phyloP scores from a whole-genome alignment of 2,888 invertebrate genomes.

The Sabellastarte sp. region DNA sequence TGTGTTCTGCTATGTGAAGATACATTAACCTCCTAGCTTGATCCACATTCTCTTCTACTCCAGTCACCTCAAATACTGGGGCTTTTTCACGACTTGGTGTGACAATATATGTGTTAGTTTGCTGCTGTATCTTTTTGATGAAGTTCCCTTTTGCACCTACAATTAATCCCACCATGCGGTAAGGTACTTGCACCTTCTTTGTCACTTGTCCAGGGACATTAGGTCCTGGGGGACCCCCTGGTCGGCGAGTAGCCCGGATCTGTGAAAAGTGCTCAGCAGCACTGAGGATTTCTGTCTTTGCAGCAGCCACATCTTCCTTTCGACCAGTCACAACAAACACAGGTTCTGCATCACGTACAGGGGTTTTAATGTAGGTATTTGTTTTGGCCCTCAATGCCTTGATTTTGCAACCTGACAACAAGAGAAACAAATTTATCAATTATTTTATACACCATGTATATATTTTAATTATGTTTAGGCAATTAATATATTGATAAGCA shows the following conservation, averaged over 20 bases:
- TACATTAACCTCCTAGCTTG: not conserved
- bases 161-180: conserved; percentile 96
- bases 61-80: conserved; percentile 82
- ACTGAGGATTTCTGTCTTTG: conserved; percentile 94
- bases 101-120: conserved; percentile 98
- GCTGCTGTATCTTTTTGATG: conserved; percentile 98
- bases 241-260: conserved; percentile 64
- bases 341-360: conserved; percentile 97
- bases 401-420: conserved; percentile 99
- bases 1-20: not conserved
- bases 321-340: conserved; percentile 99
- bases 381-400: conserved; percentile 98
- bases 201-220: conserved; percentile 82
- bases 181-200: conserved; percentile 91
- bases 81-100: conserved; percentile 98
- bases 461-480: too few relatives aligned
- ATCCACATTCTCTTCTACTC: not conserved
- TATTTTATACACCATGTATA: too few relatives aligned
- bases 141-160: conserved; percentile 99
- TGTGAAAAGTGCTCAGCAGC: conserved; percentile 99
- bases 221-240: conserved; percentile 40
- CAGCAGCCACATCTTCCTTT: conserved; percentile 95
- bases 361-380: conserved; percentile 98
- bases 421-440: too few relatives aligned
- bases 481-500: too few relatives aligned